A percentile compares a stretch with the other conserved stretches of the same genome.
Evolutionary conservation across 2,113 vertebrate species (phyloP).

Genomic region (Orthonyx spaldingii): DNA sequence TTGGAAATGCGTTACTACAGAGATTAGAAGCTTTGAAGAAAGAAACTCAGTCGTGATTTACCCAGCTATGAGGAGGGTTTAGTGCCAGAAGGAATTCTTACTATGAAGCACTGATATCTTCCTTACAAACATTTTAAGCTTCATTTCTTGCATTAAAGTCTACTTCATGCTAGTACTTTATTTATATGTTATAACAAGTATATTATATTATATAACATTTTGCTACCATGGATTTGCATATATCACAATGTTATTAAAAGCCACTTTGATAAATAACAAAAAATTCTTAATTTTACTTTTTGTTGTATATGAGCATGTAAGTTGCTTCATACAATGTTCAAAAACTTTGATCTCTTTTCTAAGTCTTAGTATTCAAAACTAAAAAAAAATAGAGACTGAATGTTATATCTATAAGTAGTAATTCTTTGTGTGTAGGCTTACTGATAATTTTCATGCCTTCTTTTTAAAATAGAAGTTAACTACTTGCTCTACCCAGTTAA

Average conservation of each 20-base stretch:
- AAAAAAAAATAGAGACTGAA: not conserved
- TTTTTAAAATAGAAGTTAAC: conserved; percentile 47
- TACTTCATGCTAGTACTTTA: not conserved
- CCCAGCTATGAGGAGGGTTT: not conserved
- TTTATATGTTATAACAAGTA: not conserved
- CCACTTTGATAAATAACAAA: not conserved
- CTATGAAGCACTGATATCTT: not conserved
- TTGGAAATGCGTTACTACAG: conserved; percentile 91
- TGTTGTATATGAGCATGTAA: not conserved
- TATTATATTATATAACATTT: not conserved
- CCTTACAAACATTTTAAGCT: not conserved
- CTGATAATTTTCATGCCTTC: not conserved
- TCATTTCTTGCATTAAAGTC: conserved; percentile 23
- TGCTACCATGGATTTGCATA: conserved; percentile 6
- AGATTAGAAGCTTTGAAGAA: conserved; percentile 89
- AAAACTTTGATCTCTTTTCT: conserved; percentile 11
- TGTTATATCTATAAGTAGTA: not conserved
- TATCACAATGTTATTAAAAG: not conserved
- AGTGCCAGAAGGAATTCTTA: not conserved
- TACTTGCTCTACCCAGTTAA: conserved; percentile 33
- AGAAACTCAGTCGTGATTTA: conserved; percentile 78
- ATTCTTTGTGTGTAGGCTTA: conserved; percentile 21
- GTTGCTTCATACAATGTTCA: not conserved
- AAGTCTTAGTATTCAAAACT: not conserved
- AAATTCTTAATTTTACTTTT: not conserved